Base-by-base conservation (phyloP, 2,888 invertebrate species). In the Eurytoma californica region DNA sequence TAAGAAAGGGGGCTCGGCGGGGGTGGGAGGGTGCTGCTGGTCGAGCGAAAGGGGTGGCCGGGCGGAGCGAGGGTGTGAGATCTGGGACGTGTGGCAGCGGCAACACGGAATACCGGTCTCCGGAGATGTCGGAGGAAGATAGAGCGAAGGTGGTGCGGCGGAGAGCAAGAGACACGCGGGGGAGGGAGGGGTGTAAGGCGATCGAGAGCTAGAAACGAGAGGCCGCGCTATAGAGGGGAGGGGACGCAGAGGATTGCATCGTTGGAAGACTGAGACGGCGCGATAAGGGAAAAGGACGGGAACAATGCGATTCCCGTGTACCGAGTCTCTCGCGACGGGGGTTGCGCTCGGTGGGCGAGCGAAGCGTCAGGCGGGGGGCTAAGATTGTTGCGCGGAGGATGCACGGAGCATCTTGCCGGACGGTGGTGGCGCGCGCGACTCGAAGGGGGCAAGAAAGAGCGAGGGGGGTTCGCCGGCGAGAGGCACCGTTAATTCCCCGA, bases 401-500 rank as follows among this genome's bases (percentile, higher is more conserved):
- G 76, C 73, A 73, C 18, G 66, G 67, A 70, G 69, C 65, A 68
- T 63, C 49, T 53, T 47, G 53, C 18, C 39, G 51, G 51, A 63
- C 47, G 65, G 63, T 39, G 47, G 60, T 58, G 24, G 72, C 68
- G 73, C 18, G 63, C 79, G 80, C 49, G 67, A 75, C 61, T 30
- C 30, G 20, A 28, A 1, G 18, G 24, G 65, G 47, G 65, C 57
- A 39, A 39, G 75, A 67, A 65, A 69, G 58, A 67, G 63, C 20
- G 51, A 73, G 72, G 30, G 47, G 65, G 47, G 63, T 18, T 67
- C 14, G 60, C 9, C 9, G 39, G 39, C 39, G 39, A 39, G 61
- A 85, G 86, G 86, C 84, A 86, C 87, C 89, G 90, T 90, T 90
- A 90, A 90, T 90, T 90, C 89, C 89, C 89, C 90, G 90, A 90